Percentiles rank a stretch among this genome's conserved stretches.
Evolutionary conservation across 1,140 invertebrate genomes (phyloP).

Genomic region (Rhopalosiphum maidis): DNA sequence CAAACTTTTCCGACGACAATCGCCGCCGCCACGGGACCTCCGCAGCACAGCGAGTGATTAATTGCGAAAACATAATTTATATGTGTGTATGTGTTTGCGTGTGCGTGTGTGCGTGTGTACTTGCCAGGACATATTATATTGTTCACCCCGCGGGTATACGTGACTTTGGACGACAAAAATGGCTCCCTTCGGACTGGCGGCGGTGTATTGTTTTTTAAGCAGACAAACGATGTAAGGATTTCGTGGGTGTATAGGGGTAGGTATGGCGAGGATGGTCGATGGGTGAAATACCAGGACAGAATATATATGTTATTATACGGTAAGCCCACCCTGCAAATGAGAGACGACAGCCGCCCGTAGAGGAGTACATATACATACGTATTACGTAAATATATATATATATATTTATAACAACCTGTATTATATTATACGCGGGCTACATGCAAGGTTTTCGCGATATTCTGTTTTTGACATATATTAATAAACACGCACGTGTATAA

Average conservation of each 20-base stretch:
- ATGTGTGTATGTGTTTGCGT: not conserved
- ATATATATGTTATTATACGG: not conserved
- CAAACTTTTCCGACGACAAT: not conserved
- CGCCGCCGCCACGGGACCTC: not conserved
- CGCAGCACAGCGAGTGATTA: not conserved
- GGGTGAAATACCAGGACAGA: too few species aligned
- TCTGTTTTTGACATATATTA: constrained; percentile 17
- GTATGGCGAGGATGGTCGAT: not conserved
- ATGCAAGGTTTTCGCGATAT: not conserved
- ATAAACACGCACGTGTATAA: not conserved
- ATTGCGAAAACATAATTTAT: constrained; percentile 17
- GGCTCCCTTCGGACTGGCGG: not conserved
- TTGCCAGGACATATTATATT: not conserved
- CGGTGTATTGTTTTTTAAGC: constrained; percentile 16
- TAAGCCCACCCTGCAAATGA: not conserved
- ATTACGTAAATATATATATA: not conserved
- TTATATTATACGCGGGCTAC: not conserved
- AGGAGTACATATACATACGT: not conserved
- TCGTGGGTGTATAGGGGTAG: not conserved
- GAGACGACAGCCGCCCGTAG: not conserved
- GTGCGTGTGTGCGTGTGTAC: not conserved
- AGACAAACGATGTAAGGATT: not conserved
- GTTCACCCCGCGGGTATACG: constrained; percentile 8
- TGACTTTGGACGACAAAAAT: constrained; percentile 9
- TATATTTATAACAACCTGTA: not conserved